Percentiles rank a stretch among this genome's conserved stretches.
Evolutionary conservation across 2,888 invertebrate genomes (phyloP).

Genomic region (Cynaeus angustus): DNA sequence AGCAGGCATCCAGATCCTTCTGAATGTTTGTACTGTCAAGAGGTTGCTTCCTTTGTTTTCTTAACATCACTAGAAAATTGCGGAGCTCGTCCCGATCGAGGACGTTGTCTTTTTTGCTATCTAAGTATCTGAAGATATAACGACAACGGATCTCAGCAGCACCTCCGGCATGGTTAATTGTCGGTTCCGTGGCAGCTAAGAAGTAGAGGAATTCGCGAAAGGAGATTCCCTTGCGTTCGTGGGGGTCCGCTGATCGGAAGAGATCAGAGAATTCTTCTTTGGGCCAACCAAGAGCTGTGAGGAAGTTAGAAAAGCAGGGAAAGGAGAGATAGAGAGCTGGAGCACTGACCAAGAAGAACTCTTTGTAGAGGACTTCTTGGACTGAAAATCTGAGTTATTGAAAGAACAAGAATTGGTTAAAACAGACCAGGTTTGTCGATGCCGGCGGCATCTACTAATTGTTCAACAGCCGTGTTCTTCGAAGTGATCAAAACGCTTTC

Average conservation of each 20-base stretch:
- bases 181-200: conserved; percentile 78
- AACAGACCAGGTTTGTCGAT: conserved; percentile 61
- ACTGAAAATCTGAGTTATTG: conserved; percentile 69
- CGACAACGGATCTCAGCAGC: conserved; percentile 81
- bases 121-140: conserved; percentile 80
- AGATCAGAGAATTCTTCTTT: conserved; percentile 70
- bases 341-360: conserved; percentile 74
- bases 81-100: conserved; percentile 77
- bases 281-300: conserved; percentile 75
- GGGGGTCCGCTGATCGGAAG: conserved; percentile 76
- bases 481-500: conserved; percentile 61
- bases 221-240: conserved; percentile 73
- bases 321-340: conserved; percentile 77
- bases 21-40: conserved; percentile 74
- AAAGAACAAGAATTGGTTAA: background rate
- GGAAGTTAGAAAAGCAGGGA: conserved; percentile 74
- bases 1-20: conserved; percentile 72
- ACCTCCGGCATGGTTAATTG: conserved; percentile 78
- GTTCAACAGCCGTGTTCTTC: conserved; percentile 58
- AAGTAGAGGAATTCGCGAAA: conserved; percentile 77
- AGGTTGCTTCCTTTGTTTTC: conserved; percentile 73
- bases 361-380: conserved; percentile 75
- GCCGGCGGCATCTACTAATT: conserved; percentile 63
- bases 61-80: conserved; percentile 74
- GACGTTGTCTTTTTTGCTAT: conserved; percentile 73